Base-by-base conservation (phyloP, 2,797 vertebrate genomes). In the Melopsittacus undulatus region DNA sequence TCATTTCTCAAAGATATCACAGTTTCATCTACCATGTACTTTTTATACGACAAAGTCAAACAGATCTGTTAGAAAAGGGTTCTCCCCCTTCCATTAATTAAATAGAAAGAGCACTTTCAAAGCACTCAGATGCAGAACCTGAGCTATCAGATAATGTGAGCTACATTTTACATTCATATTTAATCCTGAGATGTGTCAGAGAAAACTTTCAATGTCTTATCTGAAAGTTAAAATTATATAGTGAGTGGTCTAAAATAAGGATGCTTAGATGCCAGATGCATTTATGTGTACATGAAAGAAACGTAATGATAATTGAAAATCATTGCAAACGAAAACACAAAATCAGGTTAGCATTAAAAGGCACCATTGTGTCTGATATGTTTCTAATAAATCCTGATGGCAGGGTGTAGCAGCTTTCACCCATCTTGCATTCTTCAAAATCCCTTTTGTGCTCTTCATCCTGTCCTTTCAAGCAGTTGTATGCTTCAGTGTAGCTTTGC, bases 161-260 rank as follows among this genome's bases (percentile, higher is more conserved):
- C 73, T 62, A 32, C 30, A 38, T 13, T 87, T 89, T 51, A 45
- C 91, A 86, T 95, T 95, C 84, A 76, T 94, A 86, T 91, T 93
- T 95, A 91, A 93, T 93, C 79, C 49, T 81, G 38, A 46, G 52
- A 66, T 62, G 27, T 45, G 62, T 70, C 36, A 62, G 49, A 72
- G 42, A 78, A 91, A 91, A 69, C 46, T 93, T 95, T 86, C 66
- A 68, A 48, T 48, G 24, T 10, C n/a, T 88, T 93, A 43, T 46
- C 40, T 46, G 48, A 88, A 90, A 68, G 40, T 82, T 93, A 78
- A 69, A 92, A 88, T 90, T 73, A 38, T 48, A 22, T 48, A 63
- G 61, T n/a, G 29, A 69, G 38, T 42, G 32, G 26, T 82, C 23
- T 61, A 78, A 94, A 86, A 73, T 59, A 54, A 85, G 22, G 62